Evolutionary conservation across 2,888 invertebrate genomes (phyloP).

Genomic region (Drymonia ruficornis): DNA sequence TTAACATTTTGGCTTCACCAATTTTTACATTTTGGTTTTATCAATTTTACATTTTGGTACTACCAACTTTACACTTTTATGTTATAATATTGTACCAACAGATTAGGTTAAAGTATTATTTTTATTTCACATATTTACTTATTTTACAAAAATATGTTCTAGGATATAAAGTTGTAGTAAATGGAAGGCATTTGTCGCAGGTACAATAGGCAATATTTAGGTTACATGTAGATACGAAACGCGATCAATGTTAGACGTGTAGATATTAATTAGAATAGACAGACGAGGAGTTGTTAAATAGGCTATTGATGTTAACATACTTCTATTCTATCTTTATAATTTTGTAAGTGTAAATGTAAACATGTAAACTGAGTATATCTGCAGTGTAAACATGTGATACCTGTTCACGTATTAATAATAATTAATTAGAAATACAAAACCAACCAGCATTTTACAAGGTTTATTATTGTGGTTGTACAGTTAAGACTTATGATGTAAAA

Average conservation of each 20-base stretch:
- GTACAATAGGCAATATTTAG: neutral
- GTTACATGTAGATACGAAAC: neutral
- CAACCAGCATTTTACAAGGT: too few species aligned
- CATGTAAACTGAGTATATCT: too few species aligned
- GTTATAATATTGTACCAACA: neutral
- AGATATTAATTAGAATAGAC: neutral
- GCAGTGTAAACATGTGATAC: too few species aligned
- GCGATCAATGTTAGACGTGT: slow-evolving; percentile 1
- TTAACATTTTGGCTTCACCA: too few species aligned
- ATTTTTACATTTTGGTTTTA: too few species aligned
- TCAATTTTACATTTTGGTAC: too few species aligned
- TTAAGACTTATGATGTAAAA: too few species aligned
- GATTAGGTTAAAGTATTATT: neutral
- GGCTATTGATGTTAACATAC: neutral
- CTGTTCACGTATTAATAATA: too few species aligned
- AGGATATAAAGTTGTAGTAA: neutral
- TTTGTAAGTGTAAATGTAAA: too few species aligned
- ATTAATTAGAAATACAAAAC: too few species aligned
- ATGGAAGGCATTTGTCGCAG: neutral
- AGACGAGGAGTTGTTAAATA: neutral
- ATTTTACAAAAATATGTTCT: neutral
- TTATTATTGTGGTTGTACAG: too few species aligned
- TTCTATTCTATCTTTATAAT: neutral
- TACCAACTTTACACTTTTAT: too few species aligned
- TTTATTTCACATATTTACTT: neutral